Evolutionary conservation across 2,888 invertebrate species (phyloP), one percentile per base, ranked within the genome.

Genomic region (Xestia c-nigrum): DNA sequence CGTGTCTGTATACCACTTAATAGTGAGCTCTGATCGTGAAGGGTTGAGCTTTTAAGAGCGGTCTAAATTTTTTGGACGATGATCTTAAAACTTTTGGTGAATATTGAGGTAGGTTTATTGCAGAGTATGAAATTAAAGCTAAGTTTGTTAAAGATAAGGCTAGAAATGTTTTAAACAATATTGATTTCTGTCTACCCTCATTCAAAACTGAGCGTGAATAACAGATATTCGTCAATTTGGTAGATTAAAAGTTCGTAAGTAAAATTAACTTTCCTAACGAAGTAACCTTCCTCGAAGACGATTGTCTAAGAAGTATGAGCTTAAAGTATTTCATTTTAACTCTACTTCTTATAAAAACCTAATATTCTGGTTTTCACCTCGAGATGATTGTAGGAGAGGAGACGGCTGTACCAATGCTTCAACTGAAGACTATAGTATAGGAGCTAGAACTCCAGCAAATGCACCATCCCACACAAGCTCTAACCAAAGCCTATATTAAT

Each of bases 401-500:
- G 31, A 59, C 7, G 0, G 0, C 6, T 21, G 3, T 40, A 43
- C n/a, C 38, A 5, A 5, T 21, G 21, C 24, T 43, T n/a, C 6
- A 52, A n/a, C 9, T 24, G 31, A 68, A 68, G 67, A 64, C 4
- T 12, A 43, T 19, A 4, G 12, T 24, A 40, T 64, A 24, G 40
- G 57, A 16, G 21, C 19, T 52, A 7, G 0, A n/a, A 65, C 16
- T 24, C 31, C 65, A 85, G 16, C 55, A 59, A 59, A 71, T 40
- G 19, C 67, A 40, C 6, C n/a, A 59, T 40, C 14, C 55, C 9
- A 12, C 73, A 16, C 10, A 71, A n/a, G 4, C 52, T 38, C 40
- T 72, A 67, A 76, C 71, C 66, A 64, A 87, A 78, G 61, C 71
- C 72, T 69, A 21, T 73, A 72, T 67, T 78, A 80, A 81, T 84